These are phyloP conservation scores for Scaeva pyrastri DNA, from an alignment of 2,888 invertebrate species.

Conservation along the genomic window DNA sequence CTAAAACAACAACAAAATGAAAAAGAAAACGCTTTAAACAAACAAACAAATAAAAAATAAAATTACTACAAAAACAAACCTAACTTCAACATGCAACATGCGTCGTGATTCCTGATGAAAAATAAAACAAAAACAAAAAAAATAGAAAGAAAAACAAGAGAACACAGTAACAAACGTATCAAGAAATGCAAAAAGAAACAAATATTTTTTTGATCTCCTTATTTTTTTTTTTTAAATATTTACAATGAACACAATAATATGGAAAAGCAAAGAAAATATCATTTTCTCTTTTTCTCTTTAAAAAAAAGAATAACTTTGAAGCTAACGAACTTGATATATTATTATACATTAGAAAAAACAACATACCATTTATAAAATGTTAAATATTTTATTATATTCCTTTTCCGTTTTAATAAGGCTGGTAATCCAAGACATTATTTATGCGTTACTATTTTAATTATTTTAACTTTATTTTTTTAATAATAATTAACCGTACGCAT, in stretches of 20 bases:
- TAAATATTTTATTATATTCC: conserved; percentile 75
- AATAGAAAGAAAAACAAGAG: conserved; percentile 53
- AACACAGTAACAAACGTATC: conserved; percentile 73
- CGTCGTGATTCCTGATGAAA: conserved; percentile 68
- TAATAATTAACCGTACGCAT: conserved; percentile 68
- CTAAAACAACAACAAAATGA: conserved; percentile 73
- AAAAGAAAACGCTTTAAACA: conserved; percentile 74
- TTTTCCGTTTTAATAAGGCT: conserved; percentile 82
- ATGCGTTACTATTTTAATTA: conserved; percentile 76
- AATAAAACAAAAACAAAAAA: conserved; percentile 36
- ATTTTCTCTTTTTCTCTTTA: conserved; percentile 76
- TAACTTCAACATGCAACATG: conserved; percentile 51
- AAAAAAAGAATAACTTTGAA: conserved; percentile 59
- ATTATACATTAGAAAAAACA: conserved; percentile 66
- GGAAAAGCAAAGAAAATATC: conserved; percentile 64
- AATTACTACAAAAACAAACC: conserved; percentile 47
- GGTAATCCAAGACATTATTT: conserved; percentile 84
- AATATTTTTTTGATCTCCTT: conserved; percentile 78
- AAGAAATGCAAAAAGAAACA: conserved; percentile 76
- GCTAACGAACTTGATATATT: conserved; percentile 63
- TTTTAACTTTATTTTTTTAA: conserved; percentile 53
- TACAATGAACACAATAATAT: conserved; percentile 77
- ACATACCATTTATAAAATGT: conserved; percentile 75
- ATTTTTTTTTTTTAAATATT: conserved; percentile 77
- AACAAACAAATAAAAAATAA: conserved; percentile 50